A percentile compares a stretch with the other conserved stretches of the same genome.
phyloP scores from a whole-genome alignment of 2,888 invertebrate genomes.

The Drosophila subsilvestris region DNA sequence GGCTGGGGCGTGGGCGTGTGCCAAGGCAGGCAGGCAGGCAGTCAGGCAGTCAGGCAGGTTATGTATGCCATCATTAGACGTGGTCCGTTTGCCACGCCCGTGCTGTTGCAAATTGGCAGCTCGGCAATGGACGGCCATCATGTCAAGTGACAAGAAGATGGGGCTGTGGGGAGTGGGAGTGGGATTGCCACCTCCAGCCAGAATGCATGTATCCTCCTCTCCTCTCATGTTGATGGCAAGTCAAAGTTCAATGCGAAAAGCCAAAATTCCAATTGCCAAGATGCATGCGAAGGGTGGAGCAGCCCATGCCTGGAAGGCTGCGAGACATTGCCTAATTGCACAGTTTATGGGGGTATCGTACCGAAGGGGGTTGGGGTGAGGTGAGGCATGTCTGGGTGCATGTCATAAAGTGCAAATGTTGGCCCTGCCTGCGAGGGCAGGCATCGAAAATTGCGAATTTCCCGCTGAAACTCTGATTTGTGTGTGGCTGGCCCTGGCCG shows the following conservation, averaged over 20 bases:
- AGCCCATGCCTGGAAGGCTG: constrained; percentile 16
- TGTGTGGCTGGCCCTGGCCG: constrained; percentile 41
- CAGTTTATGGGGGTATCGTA: constrained; percentile 52
- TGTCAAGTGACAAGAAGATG: constrained; percentile 66
- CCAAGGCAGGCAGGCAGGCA: constrained; percentile 14
- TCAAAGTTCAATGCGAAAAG: constrained; percentile 74
- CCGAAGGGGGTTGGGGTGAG: neutral
- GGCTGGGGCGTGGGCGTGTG: constrained; percentile 38
- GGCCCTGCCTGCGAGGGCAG: constrained; percentile 43
- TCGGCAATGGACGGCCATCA: constrained; percentile 61
- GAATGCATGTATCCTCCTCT: neutral
- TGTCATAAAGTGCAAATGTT: constrained; percentile 71
- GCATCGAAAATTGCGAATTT: constrained; percentile 55
- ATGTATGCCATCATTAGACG: constrained; percentile 78
- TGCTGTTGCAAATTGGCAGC: constrained; percentile 76
- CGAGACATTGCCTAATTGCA: constrained; percentile 74
- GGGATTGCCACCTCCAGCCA: too few species aligned
- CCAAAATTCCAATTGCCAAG: constrained; percentile 75
- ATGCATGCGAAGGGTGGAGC: constrained; percentile 40
- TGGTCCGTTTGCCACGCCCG: constrained; percentile 77
- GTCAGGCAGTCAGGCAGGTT: constrained; percentile 52
- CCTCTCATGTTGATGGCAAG: constrained; percentile 53
- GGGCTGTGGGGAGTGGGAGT: constrained; percentile 1
- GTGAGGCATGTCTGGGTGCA: constrained; percentile 25
- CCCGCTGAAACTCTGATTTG: constrained; percentile 62